Percentiles rank a stretch among this genome's conserved stretches.
Conservation (phyloP, 2,797 vertebrate genomes). For the Hippocampus kuda region DNA sequence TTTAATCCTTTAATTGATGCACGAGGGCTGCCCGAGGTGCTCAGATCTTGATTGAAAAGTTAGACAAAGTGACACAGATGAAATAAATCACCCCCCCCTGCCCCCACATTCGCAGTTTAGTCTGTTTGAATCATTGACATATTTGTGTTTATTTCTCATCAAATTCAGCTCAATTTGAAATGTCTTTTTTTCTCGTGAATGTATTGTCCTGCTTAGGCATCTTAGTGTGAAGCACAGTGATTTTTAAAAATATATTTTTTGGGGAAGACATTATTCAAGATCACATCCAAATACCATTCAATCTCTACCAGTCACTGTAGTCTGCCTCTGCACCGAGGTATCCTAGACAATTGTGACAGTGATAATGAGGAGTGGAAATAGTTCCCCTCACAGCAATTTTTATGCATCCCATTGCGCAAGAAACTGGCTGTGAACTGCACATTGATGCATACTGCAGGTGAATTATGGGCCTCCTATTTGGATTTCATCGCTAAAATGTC, state of each 20-base stretch:
- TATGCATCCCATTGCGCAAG: not conserved
- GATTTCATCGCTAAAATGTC: constrained; percentile 25
- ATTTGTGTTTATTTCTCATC: constrained; percentile 3
- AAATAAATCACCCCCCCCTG: constrained; percentile 7
- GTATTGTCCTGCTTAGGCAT: constrained; percentile 20
- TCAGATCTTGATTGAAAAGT: constrained; percentile 29
- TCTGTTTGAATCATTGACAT: not conserved
- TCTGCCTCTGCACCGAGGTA: not conserved
- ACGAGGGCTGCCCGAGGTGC: constrained; percentile 27
- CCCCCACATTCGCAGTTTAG: not conserved
- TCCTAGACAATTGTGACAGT: constrained; percentile 11
- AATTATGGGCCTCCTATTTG: constrained; percentile 12
- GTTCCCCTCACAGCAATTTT: constrained; percentile 4
- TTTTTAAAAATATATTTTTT: not conserved
- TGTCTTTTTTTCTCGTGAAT: not conserved
- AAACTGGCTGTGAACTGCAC: constrained; percentile 6
- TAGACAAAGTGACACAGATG: constrained; percentile 15
- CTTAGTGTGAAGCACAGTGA: constrained; percentile 9
- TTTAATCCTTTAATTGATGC: constrained; percentile 53
- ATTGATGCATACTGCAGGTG: constrained; percentile 10
- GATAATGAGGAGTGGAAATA: constrained; percentile 13
- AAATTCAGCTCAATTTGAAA: not conserved
- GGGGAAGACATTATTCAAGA: constrained; percentile 13
- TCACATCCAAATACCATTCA: not conserved
- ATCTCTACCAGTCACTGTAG: not conserved